Base-by-base conservation (phyloP, 2,888 invertebrate species). In the Callimorpha dominula region DNA sequence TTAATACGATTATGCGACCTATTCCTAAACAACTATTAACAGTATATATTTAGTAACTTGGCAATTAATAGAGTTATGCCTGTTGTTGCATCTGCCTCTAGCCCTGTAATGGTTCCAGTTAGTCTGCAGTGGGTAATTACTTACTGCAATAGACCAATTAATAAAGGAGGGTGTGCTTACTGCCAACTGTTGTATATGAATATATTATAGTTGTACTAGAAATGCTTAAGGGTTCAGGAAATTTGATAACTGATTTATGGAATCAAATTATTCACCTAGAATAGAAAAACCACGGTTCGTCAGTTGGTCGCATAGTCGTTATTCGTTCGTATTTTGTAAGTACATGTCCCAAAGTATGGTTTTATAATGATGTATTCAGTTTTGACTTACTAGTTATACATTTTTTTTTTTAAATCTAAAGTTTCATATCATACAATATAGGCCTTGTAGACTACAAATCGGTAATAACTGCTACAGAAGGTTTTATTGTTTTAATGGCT, bases 141-240 rank as follows among this genome's bases (percentile, higher is more conserved):
- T 89, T 89, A 89, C 88, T 85, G 83, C 89, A 88, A 89, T 89
- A 84, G 90, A 78, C 88, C 90, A 88, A 89, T 89, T 89, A 89
- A 88, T 85, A 88, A 85, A 71, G 79, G 83, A 87, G 86, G 85
- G 83, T 78, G 85, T 80, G 83, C 82, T 89, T 85, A 86, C 85
- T 88, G 81, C 81, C 73, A 73, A 76, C 83, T 75, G 78, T 71
- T 31, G 31, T 80, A 78, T 85, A 82, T 77, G 78, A 87, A 83
- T 86, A 79, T 31, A 31, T 31, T 31, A 31, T 78, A 80, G 82
- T 86, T 81, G 79, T 81, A 72, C 78, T 78, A 81, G 79, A 78
- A 77, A 75, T 66, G 71, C 72, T 76, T 70, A 74, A 42, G 40
- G 67, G 62, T 70, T 73, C 66, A 68, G 70, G 71, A 75, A 81